These are phyloP conservation scores for Conger conger DNA, from an alignment of 2,113 vertebrate species.

Conservation along the genomic window DNA sequence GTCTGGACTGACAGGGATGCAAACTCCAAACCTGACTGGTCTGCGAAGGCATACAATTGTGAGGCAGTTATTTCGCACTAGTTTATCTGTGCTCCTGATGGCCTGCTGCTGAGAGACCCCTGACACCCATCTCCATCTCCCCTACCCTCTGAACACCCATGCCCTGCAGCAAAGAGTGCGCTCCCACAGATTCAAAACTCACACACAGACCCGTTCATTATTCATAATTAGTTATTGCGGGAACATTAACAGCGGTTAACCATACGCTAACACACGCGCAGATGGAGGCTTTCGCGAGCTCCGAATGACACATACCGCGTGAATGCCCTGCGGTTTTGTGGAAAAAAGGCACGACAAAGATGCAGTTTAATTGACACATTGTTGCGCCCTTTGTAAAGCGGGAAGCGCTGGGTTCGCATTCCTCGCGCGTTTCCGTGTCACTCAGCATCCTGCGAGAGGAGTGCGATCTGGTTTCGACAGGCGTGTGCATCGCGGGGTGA, in stretches of 20 bases:
- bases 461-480: not conserved
- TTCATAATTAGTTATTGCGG: too few relatives aligned
- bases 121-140: not conserved
- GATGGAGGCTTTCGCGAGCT: not conserved
- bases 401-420: not conserved
- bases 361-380: not conserved
- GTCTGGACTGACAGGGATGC: too few relatives aligned
- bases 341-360: not conserved
- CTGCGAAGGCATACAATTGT: too few relatives aligned
- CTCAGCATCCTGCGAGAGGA: not conserved
- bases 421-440: not conserved
- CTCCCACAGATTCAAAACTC: not conserved
- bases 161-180: not conserved
- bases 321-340: not conserved
- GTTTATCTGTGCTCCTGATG: not conserved
- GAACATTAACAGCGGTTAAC: rapidly evolving
- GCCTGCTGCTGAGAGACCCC: not conserved
- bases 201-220: not conserved
- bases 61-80: too few relatives aligned
- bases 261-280: not conserved
- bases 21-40: too few relatives aligned
- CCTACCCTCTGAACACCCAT: not conserved
- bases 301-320: not conserved
- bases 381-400: not conserved
- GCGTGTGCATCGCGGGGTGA: not conserved